phyloP scores from a whole-genome alignment of 1,140 invertebrate genomes.

The Pteromalus puparum region DNA sequence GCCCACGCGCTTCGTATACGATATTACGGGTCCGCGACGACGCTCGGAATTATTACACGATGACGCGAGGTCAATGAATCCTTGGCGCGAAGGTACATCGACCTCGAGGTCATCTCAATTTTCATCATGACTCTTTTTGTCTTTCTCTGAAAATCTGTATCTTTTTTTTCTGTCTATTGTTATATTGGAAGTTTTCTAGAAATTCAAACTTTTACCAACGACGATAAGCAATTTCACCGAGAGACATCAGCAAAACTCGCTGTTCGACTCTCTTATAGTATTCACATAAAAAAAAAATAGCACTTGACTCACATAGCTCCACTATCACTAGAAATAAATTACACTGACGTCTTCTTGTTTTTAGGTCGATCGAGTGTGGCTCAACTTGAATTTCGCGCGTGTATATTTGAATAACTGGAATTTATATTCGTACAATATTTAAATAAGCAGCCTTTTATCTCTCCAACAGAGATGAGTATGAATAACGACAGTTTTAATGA shows the following conservation, averaged over 20 bases:
- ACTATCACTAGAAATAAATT: too few species aligned
- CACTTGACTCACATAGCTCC: too few species aligned
- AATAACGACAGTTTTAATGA: neutral
- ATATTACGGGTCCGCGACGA: neutral
- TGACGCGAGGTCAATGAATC: constrained; percentile 36
- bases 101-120: constrained; percentile 15
- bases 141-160: too few species aligned
- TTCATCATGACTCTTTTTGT: neutral
- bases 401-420: neutral
- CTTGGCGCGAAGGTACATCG: constrained; percentile 39
- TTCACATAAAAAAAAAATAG: too few species aligned
- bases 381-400: neutral
- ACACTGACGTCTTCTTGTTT: neutral
- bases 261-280: too few species aligned
- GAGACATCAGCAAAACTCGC: too few species aligned
- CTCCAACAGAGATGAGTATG: too few species aligned
- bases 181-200: too few species aligned
- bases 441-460: neutral
- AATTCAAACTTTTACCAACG: too few species aligned
- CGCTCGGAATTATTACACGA: constrained; percentile 12
- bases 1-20: neutral
- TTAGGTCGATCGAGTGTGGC: neutral
- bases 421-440: neutral
- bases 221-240: too few species aligned
- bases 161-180: too few species aligned